A percentile compares a stretch with the other conserved stretches of the same genome.
Evolutionary conservation across 2,797 vertebrate species (phyloP).

Genomic region (Oreochromis mossambicus): DNA sequence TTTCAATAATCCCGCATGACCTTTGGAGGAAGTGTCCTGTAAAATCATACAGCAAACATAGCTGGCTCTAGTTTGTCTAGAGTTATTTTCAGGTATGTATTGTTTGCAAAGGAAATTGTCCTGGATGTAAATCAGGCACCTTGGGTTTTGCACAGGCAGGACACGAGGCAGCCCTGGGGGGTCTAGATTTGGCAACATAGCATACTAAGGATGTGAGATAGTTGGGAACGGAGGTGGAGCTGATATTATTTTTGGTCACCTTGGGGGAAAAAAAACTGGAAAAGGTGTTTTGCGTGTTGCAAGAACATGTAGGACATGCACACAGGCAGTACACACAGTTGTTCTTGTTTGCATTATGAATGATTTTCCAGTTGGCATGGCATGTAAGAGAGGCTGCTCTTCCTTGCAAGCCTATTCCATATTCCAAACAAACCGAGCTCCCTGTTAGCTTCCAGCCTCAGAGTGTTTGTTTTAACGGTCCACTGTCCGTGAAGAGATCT

Average conservation of each 20-base stretch:
- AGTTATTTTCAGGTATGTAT: slow-evolving; percentile 66
- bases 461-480: slow-evolving; percentile 51
- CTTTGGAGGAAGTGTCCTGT: slow-evolving; percentile 30
- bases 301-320: slow-evolving; percentile 4
- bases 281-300: slow-evolving; percentile 25
- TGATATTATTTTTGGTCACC: slow-evolving; percentile 64
- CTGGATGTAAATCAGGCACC: slow-evolving; percentile 28
- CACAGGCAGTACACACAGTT: slow-evolving; percentile 29
- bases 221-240: slow-evolving; percentile 14
- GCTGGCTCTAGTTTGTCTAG: slow-evolving; percentile 33
- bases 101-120: slow-evolving; percentile 62
- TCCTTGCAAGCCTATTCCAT: slow-evolving; percentile 21
- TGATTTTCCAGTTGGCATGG: slow-evolving; percentile 64
- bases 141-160: slow-evolving; percentile 40
- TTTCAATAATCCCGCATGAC: slow-evolving; percentile 30
- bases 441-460: slow-evolving; percentile 21
- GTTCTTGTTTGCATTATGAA: slow-evolving; percentile 61
- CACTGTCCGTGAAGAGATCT: neutral
- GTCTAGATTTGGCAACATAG: slow-evolving; percentile 67
- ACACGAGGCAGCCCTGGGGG: slow-evolving; percentile 38
- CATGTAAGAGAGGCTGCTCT: slow-evolving; percentile 47
- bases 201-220: slow-evolving; percentile 67
- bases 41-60: slow-evolving; percentile 20
- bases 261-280: slow-evolving; percentile 13
- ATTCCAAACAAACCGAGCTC: slow-evolving; percentile 54